A percentile compares a stretch with the other conserved stretches of the same genome.
Evolutionary conservation across 2,797 vertebrate species (phyloP).

Genomic region (Sebastolobus altivelis): DNA sequence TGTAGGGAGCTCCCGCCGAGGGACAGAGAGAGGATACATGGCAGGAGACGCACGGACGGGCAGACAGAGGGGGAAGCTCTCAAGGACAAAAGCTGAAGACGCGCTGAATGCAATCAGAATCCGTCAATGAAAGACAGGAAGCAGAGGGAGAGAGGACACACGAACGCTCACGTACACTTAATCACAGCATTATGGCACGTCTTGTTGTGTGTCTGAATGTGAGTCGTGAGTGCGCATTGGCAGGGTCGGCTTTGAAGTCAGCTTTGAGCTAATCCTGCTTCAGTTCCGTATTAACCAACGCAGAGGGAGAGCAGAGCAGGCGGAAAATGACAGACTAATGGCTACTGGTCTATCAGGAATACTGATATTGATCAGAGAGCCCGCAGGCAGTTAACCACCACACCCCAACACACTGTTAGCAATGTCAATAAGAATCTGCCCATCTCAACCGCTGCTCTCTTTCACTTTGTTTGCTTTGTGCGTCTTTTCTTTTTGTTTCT

Average conservation of each 20-base stretch:
- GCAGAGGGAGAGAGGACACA: constrained; percentile 34
- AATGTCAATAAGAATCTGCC: constrained; percentile 53
- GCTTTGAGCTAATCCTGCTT: constrained; percentile 66
- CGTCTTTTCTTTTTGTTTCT: neutral
- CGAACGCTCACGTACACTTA: constrained; percentile 27
- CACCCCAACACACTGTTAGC: constrained; percentile 43
- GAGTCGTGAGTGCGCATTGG: constrained; percentile 43
- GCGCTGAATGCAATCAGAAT: constrained; percentile 7
- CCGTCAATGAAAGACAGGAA: constrained; percentile 44
- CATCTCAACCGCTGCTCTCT: constrained; percentile 8
- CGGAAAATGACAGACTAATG: constrained; percentile 34
- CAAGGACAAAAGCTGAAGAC: constrained; percentile 71
- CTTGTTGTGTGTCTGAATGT: constrained; percentile 27
- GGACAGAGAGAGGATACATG: constrained; percentile 48
- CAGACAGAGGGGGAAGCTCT: constrained; percentile 62
- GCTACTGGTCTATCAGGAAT: constrained; percentile 59
- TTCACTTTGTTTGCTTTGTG: neutral
- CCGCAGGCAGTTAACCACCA: constrained; percentile 52
- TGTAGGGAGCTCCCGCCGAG: constrained; percentile 56
- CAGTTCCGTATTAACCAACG: constrained; percentile 45
- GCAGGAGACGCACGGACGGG: constrained; percentile 38
- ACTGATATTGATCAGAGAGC: constrained; percentile 62
- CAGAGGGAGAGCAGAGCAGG: constrained; percentile 36
- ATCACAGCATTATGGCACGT: constrained; percentile 39
- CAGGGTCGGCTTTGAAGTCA: constrained; percentile 61